phyloP scores from a whole-genome alignment of 2,797 vertebrate genomes.

The Pseudochaenichthys georgianus region DNA sequence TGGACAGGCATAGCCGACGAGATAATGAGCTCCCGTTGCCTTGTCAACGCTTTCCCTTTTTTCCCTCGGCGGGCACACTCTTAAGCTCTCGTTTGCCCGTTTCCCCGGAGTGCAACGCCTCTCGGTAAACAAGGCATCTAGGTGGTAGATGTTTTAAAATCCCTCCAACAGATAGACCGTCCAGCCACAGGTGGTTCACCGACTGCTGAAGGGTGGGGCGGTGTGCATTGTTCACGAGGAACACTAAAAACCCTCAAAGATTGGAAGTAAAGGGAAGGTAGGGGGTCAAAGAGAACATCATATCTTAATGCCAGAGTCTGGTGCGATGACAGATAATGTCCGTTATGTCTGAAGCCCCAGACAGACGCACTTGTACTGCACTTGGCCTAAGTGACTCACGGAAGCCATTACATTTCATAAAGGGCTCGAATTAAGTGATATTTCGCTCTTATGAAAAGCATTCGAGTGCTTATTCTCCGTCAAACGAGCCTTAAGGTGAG shows the following conservation, averaged over 20 bases:
- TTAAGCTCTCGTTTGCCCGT: slow-evolving; percentile 51
- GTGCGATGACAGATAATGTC: background rate
- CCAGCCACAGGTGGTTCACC: background rate
- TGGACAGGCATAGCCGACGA: slow-evolving; percentile 78
- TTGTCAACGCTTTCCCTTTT: slow-evolving; percentile 71
- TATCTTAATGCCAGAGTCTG: background rate
- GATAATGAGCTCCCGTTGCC: slow-evolving; percentile 83
- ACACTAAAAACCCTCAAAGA: background rate
- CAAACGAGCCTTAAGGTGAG: background rate
- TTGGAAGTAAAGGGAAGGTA: background rate
- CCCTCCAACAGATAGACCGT: slow-evolving; percentile 27
- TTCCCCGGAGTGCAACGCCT: slow-evolving; percentile 46
- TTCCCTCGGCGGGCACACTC: slow-evolving; percentile 33
- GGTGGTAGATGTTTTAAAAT: slow-evolving; percentile 61
- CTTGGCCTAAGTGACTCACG: slow-evolving; percentile 8
- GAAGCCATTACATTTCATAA: background rate
- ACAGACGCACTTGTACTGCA: background rate
- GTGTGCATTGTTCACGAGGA: background rate
- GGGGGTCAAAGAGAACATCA: background rate
- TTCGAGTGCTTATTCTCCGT: background rate
- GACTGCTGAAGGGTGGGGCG: background rate
- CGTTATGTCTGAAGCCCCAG: slow-evolving; percentile 1
- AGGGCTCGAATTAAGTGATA: background rate
- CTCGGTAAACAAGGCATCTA: slow-evolving; percentile 68
- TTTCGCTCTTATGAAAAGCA: background rate